Base-by-base conservation (phyloP, 2,113 vertebrate genomes). In the Chrysochloris asiatica region DNA sequence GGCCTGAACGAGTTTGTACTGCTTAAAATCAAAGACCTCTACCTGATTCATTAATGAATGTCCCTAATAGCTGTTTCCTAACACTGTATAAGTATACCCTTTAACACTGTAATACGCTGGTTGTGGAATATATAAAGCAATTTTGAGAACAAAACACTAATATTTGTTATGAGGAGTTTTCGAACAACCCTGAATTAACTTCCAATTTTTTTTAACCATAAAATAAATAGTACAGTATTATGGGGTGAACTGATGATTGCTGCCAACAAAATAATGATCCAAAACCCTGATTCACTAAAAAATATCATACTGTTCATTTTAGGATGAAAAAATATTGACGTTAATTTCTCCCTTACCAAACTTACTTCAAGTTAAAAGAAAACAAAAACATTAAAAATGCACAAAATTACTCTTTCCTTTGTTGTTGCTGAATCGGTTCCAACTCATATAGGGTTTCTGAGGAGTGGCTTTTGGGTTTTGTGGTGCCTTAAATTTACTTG, bases 341-440 rank as follows among this genome's bases (percentile, higher is more conserved):
- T 95, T 80, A 17, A 38, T 63, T 21, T 89, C 47, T 56, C 3
- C n/a, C 48, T 85, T 91, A 91, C 67, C n/a, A 91, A 65, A 80
- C 30, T 38, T 94, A 59, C 0, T 78, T 59, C 80, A 83, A 77
- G 12, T 95, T 79, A 91, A 93, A 96, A 83, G 41, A 48, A 85
- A 95, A 91, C 56, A 78, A 45, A 85, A 95, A 92, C 52, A 75
- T 71, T 54, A 93, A 16, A 87, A 8, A 82, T 9, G 52, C 30
- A 65, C 43, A 77, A 80, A 43, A 75, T 69, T 67, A 75, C 24
- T 86, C n/a, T 88, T 91, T 69, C 61, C 84, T 93, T 94, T 72
- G 48, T 8, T 50, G n/a, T n/a, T n/a, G n/a, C n/a, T n/a, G n/a
- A n/a, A n/a, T n/a, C n/a, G n/a, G n/a, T n/a, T n/a, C n/a, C n/a